Base-by-base conservation (phyloP, 2,888 invertebrate species). In the Chymomyza caudatula region DNA sequence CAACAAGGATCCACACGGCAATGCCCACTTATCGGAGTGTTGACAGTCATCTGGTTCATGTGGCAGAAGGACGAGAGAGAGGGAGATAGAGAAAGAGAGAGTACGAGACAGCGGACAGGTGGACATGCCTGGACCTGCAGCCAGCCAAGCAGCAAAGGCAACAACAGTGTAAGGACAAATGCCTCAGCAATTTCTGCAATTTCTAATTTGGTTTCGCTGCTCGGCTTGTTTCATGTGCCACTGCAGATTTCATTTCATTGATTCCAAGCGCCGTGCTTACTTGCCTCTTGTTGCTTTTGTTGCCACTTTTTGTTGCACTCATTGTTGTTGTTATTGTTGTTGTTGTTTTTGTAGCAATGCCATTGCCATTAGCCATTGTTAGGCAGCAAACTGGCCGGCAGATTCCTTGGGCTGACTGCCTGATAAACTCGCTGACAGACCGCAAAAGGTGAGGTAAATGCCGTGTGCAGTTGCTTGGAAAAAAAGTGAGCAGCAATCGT, bases 11-110 rank as follows among this genome's bases (percentile, higher is more conserved):
- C 60, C 19, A 51, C 54, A 37, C 44, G 54, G 64, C 61, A 60
- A 61, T 17, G 69, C 66, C 70, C 74, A 79, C 77, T 79, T 79
- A 80, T 78, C 76, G 61, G 70, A 65, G 69, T 76, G 80, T 75
- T 80, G 78, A 75, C 69, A 76, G 77, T 61, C 70, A 65, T 67
- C 69, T 64, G 43, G 44, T 47, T 15, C 5, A 15, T 47, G 44
- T 15, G 17, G 44, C 44, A 47, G 43, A 43, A 6, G 44, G 15
- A 17, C 1, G 17, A 17, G 3, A 47, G 44, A 2, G 29, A 11
- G 11, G 29, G 2, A 37, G 29, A 25, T 3, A 4, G 25, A 25
- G 25, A 13, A 43, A 43, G 43, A 6, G 47, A 8, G 47, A 19
- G 65, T 17, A 22, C 29, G 44, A 53, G 15, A 17, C 47, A 17